Conservation (phyloP, 2,888 invertebrate genomes). For the Hirtodrosophila trivittata region DNA sequence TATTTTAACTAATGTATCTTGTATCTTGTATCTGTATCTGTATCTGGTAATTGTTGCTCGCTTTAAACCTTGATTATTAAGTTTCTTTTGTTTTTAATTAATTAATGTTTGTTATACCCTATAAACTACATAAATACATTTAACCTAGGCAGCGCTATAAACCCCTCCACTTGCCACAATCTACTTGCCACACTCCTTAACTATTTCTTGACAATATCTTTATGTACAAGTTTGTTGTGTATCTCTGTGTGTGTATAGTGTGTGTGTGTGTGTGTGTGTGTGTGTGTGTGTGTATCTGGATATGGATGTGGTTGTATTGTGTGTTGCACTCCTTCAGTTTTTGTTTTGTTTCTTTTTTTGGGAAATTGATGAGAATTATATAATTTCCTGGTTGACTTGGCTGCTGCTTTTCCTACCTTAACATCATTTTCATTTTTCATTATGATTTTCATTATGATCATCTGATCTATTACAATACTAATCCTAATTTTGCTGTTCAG, state of each 20-base stretch:
- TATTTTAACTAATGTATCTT: constrained; percentile 22
- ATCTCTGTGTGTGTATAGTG: too few species aligned
- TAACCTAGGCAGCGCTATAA: constrained; percentile 14
- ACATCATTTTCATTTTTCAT: not conserved
- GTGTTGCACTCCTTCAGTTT: too few species aligned
- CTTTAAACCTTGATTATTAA: constrained; percentile 11
- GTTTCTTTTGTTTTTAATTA: constrained; percentile 1
- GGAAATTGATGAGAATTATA: constrained; percentile 22
- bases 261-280: too few species aligned
- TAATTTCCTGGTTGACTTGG: not conserved
- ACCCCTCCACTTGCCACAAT: too few species aligned
- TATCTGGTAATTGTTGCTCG: constrained; percentile 20
- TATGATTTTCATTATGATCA: too few species aligned
- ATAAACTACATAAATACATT: constrained; percentile 53
- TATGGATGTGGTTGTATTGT: constrained; percentile 3
- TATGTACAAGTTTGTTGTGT: constrained; percentile 37
- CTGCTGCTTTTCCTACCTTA: not conserved
- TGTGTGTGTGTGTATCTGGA: constrained; percentile 3
- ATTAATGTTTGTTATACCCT: constrained; percentile 16
- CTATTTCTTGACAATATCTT: constrained; percentile 26
- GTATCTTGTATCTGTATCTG: not conserved
- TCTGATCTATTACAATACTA: too few species aligned
- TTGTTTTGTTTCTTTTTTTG: too few species aligned
- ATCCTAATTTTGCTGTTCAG: not conserved
- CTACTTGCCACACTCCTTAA: too few species aligned